A percentile compares a stretch with the other conserved stretches of the same genome.
phyloP scores from a whole-genome alignment of 2,888 invertebrate genomes.

The Coronaproctus castanopsis region DNA sequence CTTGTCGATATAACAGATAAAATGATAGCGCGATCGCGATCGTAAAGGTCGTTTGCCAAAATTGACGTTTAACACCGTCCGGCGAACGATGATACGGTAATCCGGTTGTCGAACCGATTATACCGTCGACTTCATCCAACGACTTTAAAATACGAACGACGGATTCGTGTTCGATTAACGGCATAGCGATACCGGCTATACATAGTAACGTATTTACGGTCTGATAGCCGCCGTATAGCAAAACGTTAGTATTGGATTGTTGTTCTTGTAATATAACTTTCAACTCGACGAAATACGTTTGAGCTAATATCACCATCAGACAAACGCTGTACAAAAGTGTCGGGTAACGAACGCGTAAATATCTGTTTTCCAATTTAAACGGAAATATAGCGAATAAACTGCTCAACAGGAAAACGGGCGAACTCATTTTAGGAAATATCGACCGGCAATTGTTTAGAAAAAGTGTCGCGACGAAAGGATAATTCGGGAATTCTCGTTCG shows the following conservation, averaged over 20 bases:
- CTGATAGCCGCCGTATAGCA: slow-evolving; percentile 12
- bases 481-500: too few relatives aligned
- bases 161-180: slow-evolving; percentile 8
- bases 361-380: slow-evolving; percentile 1
- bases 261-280: slow-evolving; percentile 4
- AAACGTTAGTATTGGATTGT: slow-evolving; percentile 11
- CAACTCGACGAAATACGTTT: neutral
- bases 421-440: too few relatives aligned
- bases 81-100: neutral
- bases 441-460: too few relatives aligned
- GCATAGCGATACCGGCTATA: slow-evolving; percentile 10
- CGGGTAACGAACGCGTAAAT: neutral
- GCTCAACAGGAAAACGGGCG: slow-evolving; percentile 3
- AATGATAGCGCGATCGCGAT: slow-evolving; percentile 2
- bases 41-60: slow-evolving; percentile 8
- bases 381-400: slow-evolving; percentile 7
- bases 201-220: slow-evolving; percentile 11
- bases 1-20: slow-evolving; percentile 9
- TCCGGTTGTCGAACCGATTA: slow-evolving; percentile 1
- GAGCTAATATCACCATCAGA: slow-evolving; percentile 5
- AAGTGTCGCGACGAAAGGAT: too few relatives aligned
- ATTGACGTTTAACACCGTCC: slow-evolving; percentile 4
- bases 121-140: slow-evolving; percentile 6
- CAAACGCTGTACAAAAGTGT: slow-evolving; percentile 7
- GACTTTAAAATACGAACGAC: neutral